Percentiles rank a stretch among this genome's conserved stretches.
phyloP scores from a whole-genome alignment of 2,888 invertebrate species.

The Volucella inflata region DNA sequence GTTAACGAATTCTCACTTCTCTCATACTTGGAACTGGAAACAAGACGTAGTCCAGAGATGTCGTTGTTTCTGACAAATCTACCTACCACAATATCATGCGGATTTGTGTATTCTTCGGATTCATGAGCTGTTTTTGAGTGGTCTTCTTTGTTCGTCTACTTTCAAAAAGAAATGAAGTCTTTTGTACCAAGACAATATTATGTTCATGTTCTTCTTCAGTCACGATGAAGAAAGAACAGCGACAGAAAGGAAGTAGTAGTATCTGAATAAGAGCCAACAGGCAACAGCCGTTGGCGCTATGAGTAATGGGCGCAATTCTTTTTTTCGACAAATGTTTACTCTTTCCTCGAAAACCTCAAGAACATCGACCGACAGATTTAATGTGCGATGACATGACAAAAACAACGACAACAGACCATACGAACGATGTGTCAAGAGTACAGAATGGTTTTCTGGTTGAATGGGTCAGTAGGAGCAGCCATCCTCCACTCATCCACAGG shows the following conservation, averaged over 20 bases:
- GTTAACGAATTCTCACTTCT: constrained; percentile 60
- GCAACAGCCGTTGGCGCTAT: constrained; percentile 60
- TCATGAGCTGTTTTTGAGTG: constrained; percentile 38
- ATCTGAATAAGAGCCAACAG: constrained; percentile 14
- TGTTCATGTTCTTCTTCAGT: constrained; percentile 20
- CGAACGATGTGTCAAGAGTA: constrained; percentile 40
- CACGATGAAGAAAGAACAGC: constrained; percentile 7
- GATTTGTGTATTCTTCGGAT: neutral
- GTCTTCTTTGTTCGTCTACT: constrained; percentile 53
- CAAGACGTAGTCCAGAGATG: neutral
- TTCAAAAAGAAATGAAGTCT: constrained; percentile 5
- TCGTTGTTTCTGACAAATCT: constrained; percentile 30
- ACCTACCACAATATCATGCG: constrained; percentile 1
- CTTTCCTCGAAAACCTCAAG: constrained; percentile 54
- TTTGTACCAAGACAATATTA: constrained; percentile 4
- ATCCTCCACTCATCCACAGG: constrained; percentile 5
- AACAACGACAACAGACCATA: constrained; percentile 31
- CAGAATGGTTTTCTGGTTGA: constrained; percentile 54
- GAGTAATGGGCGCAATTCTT: constrained; percentile 69
- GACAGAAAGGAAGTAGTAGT: constrained; percentile 31
- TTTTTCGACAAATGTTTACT: constrained; percentile 61
- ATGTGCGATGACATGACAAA: constrained; percentile 15
- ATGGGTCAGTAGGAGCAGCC: constrained; percentile 45
- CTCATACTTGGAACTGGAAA: constrained; percentile 4
- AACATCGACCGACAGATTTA: constrained; percentile 7